These are phyloP conservation scores for Otus sunia DNA, from an alignment of 2,113 vertebrate species.

Conservation along the genomic window DNA sequence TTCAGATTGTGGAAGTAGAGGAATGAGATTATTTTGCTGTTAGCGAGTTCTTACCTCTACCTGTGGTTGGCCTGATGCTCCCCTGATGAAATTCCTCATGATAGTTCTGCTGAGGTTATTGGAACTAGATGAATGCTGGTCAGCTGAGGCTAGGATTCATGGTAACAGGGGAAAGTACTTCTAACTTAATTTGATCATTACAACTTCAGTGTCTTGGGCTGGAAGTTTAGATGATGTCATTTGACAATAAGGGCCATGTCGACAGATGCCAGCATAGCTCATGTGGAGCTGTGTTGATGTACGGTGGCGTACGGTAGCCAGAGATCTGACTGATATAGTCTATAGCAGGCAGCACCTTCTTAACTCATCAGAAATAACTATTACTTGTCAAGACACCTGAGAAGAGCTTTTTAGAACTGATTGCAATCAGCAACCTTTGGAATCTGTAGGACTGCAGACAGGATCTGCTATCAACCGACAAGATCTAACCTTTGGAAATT, in stretches of 20 bases:
- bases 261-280: neutral
- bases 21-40: neutral
- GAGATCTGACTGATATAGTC: neutral
- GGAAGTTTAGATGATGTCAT: neutral
- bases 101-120: neutral
- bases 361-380: neutral
- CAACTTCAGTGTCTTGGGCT: neutral
- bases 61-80: neutral
- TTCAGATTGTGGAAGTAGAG: neutral
- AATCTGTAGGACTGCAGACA: neutral
- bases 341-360: neutral
- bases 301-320: rapidly evolving
- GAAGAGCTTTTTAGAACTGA: neutral
- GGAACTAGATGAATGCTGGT: rapidly evolving
- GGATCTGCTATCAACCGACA: neutral
- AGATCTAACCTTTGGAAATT: neutral
- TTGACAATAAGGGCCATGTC: neutral
- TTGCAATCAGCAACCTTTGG: neutral
- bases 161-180: neutral
- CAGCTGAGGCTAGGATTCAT: neutral
- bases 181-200: rapidly evolving
- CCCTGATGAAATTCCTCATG: rapidly evolving
- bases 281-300: neutral
- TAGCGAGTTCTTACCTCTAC: neutral
- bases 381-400: neutral